Base-by-base conservation (phyloP, 2,113 vertebrate species). In the Nycticryphes semicollaris region DNA sequence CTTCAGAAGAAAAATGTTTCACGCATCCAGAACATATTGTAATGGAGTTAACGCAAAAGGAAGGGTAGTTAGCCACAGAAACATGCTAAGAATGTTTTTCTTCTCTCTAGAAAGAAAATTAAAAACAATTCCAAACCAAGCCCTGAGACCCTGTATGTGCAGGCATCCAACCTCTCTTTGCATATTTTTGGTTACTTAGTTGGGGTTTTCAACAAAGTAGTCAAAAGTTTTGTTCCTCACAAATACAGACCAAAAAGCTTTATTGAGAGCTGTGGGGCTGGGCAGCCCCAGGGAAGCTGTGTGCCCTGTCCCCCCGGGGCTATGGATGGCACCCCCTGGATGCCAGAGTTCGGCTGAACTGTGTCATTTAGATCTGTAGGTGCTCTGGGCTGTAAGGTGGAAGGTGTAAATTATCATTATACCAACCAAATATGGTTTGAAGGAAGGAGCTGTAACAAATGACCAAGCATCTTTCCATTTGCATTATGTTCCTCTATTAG, bases 171-270 rank as follows among this genome's bases (percentile, higher is more conserved):
- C 12, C 39, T 39, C 39, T 39, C 39, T 39, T 39, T 39, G 12
- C 39, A 39, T 39, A 10, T 39, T 39, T 39, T 39, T 39, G 39
- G 43, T 33, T 30, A 7, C 14, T 31, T 47, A 21, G 5, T 31
- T 39, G 77, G 30, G n/a, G 12, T 45, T 74, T 87, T 77, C 27
- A 19, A 48, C 21, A 45, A 41, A 23, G 16, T 1, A 6, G 3
- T 31, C n/a, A 22, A 6, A 6, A 0, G 0, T 22, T 54, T 63
- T 63, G 7, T 57, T 68, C 83, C 37, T 37, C 14, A 8, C 14
- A 25, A 1, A 43, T 19, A 6, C 12, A 50, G 64, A 12, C 22
- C 1, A 6, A 35, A 30, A 57, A 72, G 9, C 41, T 23, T 14
- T 43, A 16, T 22, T 30, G 30, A 8, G 64, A 35, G 27, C 18